Percentiles rank a stretch among this genome's conserved stretches.
Conservation (phyloP, 2,113 vertebrate genomes). For the Tautogolabrus adspersus region DNA sequence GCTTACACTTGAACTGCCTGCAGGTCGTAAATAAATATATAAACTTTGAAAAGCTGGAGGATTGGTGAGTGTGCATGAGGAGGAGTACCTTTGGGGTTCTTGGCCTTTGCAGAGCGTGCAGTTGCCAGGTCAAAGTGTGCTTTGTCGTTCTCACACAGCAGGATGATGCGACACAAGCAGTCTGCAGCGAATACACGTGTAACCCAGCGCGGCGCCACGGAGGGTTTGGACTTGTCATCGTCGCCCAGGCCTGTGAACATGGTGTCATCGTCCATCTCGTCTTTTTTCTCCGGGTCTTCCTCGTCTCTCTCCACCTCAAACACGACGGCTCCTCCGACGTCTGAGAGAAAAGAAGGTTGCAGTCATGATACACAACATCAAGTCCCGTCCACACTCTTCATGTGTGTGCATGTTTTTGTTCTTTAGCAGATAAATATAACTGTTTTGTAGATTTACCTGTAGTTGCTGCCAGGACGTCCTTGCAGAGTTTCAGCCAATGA, state of each 20-base stretch:
- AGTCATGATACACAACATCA: not conserved
- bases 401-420: too few relatives aligned
- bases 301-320: constrained; percentile 92
- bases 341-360: constrained; percentile 73
- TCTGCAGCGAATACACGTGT: constrained; percentile 97
- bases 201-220: constrained; percentile 97
- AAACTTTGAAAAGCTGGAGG: not conserved
- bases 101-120: constrained; percentile 89
- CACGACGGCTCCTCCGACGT: constrained; percentile 87
- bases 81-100: constrained; percentile 91
- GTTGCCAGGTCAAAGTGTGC: constrained; percentile 94
- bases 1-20: not conserved
- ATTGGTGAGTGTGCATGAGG: not conserved
- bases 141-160: constrained; percentile 94
- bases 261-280: constrained; percentile 97
- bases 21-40: not conserved
- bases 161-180: constrained; percentile 94
- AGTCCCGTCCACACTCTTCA: too few relatives aligned
- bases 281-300: constrained; percentile 94
- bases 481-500: constrained; percentile 98
- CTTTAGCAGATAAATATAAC: too few relatives aligned
- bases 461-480: constrained; percentile 96
- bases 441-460: constrained; percentile 85
- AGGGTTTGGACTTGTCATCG: constrained; percentile 95
- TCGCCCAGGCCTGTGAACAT: constrained; percentile 97